phyloP scores from a whole-genome alignment of 2,888 invertebrate genomes.

The Muscina levida region DNA sequence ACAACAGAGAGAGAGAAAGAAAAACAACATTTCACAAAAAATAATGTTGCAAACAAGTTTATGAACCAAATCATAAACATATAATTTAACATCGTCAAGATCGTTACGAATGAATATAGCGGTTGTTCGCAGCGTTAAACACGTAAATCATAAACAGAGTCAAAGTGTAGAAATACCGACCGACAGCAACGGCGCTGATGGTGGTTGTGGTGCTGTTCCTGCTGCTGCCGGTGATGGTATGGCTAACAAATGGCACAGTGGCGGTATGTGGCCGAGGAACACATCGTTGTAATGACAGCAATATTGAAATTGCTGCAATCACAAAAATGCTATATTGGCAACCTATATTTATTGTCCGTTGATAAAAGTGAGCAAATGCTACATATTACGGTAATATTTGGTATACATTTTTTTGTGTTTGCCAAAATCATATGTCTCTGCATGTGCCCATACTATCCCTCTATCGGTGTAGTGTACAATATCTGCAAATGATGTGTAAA shows the following conservation, averaged over 20 bases:
- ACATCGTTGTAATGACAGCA: conserved; percentile 4
- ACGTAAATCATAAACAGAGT: conserved; percentile 63
- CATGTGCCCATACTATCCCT: too few relatives aligned
- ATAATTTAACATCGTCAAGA: conserved; percentile 51
- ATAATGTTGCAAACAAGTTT: conserved; percentile 50
- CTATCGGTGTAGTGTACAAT: not conserved
- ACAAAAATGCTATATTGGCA: not conserved
- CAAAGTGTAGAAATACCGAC: conserved; percentile 51
- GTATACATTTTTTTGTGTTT: too few relatives aligned
- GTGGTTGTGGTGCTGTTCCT: conserved; percentile 9
- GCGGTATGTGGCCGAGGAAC: conserved; percentile 2
- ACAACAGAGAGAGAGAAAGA: conserved; percentile 4
- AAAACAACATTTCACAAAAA: conserved; percentile 18
- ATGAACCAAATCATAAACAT: conserved; percentile 60
- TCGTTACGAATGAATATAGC: conserved; percentile 19
- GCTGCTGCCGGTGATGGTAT: not conserved
- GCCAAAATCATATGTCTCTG: too few relatives aligned
- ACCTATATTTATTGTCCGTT: too few relatives aligned
- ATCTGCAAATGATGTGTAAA: conserved; percentile 56
- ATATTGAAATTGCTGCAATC: not conserved
- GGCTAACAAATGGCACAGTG: not conserved
- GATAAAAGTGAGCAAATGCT: too few relatives aligned
- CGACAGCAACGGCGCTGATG: not conserved
- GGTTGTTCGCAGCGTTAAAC: conserved; percentile 33
- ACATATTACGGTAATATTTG: too few relatives aligned